These are phyloP conservation scores for Nebria salina DNA, from an alignment of 2,888 invertebrate species.

Conservation along the genomic window DNA sequence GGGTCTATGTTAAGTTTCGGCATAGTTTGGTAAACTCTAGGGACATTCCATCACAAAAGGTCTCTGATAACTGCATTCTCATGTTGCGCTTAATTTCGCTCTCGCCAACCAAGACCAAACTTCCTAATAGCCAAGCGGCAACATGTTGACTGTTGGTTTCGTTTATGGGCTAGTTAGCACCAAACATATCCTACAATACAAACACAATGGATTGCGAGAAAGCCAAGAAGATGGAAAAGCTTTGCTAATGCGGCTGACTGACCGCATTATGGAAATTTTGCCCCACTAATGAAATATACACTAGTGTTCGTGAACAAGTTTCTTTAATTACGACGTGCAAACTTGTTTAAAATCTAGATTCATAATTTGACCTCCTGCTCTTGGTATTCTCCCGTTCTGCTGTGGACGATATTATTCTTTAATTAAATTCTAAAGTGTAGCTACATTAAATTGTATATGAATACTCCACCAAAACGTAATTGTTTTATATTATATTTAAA, in stretches of 20 bases:
- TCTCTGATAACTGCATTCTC: slow-evolving; percentile 42
- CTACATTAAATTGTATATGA: too few species aligned
- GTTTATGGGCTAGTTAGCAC: slow-evolving; percentile 2
- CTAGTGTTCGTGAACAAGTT: background rate
- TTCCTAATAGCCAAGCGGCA: slow-evolving; percentile 22
- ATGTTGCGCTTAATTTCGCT: slow-evolving; percentile 29
- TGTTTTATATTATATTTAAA: too few species aligned
- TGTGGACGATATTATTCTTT: background rate
- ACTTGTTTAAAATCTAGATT: background rate
- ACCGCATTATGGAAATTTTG: background rate
- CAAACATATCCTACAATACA: background rate
- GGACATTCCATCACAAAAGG: slow-evolving; percentile 28
- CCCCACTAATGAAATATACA: background rate
- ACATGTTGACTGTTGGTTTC: background rate
- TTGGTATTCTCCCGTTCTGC: background rate
- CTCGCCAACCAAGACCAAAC: slow-evolving; percentile 25
- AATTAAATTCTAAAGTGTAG: background rate
- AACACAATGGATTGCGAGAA: background rate
- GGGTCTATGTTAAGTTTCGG: background rate
- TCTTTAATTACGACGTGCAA: background rate
- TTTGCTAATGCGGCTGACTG: background rate
- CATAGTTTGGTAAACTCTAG: slow-evolving; percentile 30
- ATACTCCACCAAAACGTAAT: too few species aligned
- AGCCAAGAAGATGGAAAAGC: background rate
- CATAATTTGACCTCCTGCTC: background rate